Evolutionary conservation across 2,113 vertebrate genomes (phyloP), one percentile per base, ranked within the genome.

Genomic region (Tetrax tetrax): DNA sequence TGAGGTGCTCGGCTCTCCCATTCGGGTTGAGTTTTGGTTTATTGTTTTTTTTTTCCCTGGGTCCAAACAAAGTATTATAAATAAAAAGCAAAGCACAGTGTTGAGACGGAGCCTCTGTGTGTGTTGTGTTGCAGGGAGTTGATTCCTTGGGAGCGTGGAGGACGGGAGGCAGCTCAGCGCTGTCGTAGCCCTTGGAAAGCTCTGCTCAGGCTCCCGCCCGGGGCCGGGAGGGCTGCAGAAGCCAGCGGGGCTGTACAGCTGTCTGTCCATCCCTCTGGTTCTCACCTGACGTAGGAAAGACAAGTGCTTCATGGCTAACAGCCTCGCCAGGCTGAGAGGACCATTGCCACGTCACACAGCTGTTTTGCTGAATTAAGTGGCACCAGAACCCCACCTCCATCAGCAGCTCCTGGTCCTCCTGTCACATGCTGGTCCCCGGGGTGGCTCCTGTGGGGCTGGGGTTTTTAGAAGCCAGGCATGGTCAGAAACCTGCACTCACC

Each of bases 41-140:
- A 3, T 21, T 54, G 37, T 50, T 22, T 57, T 90, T 47, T 70
- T 37, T 54, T 56, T 3, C 81, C 38, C 19, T 63, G 84, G 88
- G 87, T 93, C 95, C 90, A 96, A 95, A 85, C 16, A 37, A 87
- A 68, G 25, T 68, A 12, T 10, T 88, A 82, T 29, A 82, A 97
- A 95, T 96, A 93, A 92, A 95, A 95, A 90, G 41, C 1, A 56
- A 86, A 96, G 82, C 94, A 90, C 90, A 94, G 53, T 24, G 22
- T 60, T 51, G 56, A 77, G 83, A 66, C 6, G 0, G 10, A 57
- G 74, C 41, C n/a, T 87, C 4, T 1, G 14, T 17, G 18, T 66
- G 56, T 29, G 41, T 83, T 74, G 13, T 89, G 33, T 59, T 48
- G 16, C 15, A 14, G 41, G 59, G 27, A 25, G 12, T 56, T 31